Evolutionary conservation across 1,140 invertebrate genomes (phyloP), one percentile per base, ranked within the genome.

Genomic region (Tetraneura akinire): DNA sequence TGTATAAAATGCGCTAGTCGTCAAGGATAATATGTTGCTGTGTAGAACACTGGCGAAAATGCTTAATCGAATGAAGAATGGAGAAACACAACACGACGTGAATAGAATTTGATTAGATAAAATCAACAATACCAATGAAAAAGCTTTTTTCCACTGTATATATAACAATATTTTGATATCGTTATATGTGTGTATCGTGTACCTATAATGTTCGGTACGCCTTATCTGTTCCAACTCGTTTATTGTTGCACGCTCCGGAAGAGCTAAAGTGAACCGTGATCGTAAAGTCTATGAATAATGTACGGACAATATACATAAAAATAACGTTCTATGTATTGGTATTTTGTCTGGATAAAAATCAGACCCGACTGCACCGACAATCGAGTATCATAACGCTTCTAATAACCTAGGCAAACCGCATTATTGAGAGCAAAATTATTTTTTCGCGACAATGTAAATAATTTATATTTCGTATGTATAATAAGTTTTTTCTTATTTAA

Each of bases 71-170:
- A 71, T 71, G 47, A 49, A 71, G 23, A 68, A 21, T 18, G 21
- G 42, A 47, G 18, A 71, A 71, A 71, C 32, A 45, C 47, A 51
- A 11, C 11, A 66, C 32, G 1, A 10, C 66, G 14, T 47, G 68
- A 49, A 47, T 70, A 18, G 68, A 51, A 51, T 51, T 71, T 51
- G 45, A 71, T 71, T 32, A 71, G 68, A 71, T 51, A 49, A 71
- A 3, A 51, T 32, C 45, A 45, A 71, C 47, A n/a, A 29, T 49
- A 29, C 14, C 10, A 29, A 13, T 14, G 68, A n/a, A 8, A 5
- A 18, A 68, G 16, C 45, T 29, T 4, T 51, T 51, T 23, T 29
- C 26, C 23, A 14, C 57, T 29, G 14, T 45, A 37, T 8, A 3
- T 37, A 37, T 8, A 70, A 49, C 49, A 49, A 49, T 29, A 51